Evolutionary conservation across 1,140 invertebrate genomes (phyloP).

Genomic region (Lethocerus indicus): DNA sequence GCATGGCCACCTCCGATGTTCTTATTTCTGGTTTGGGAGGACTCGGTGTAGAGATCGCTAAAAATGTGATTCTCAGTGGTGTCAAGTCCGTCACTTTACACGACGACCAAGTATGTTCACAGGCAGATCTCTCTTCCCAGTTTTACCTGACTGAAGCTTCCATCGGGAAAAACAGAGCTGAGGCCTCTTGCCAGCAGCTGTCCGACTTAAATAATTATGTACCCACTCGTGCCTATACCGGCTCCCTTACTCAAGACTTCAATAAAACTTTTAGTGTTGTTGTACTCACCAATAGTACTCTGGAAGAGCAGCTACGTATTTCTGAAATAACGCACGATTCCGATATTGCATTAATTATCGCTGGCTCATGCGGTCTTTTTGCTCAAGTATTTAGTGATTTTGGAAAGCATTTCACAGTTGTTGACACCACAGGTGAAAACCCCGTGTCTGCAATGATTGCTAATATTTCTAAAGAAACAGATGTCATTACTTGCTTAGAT

Average conservation of each 20-base stretch:
- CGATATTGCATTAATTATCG: slow-evolving; percentile 74
- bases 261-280: slow-evolving; percentile 75
- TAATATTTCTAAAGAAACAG: slow-evolving; percentile 62
- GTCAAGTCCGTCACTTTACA: slow-evolving; percentile 96
- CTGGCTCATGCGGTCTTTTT: slow-evolving; percentile 81
- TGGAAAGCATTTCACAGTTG: slow-evolving; percentile 68
- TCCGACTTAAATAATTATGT: slow-evolving; percentile 92
- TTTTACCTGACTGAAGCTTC: slow-evolving; percentile 78
- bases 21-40: slow-evolving; percentile 89
- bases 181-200: slow-evolving; percentile 56
- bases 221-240: slow-evolving; percentile 52
- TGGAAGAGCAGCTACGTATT: slow-evolving; percentile 62
- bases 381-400: slow-evolving; percentile 97
- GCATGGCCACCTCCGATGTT: slow-evolving; percentile 90
- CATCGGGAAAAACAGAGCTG: slow-evolving; percentile 78
- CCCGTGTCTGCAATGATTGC: slow-evolving; percentile 78
- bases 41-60: slow-evolving; percentile 96
- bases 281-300: slow-evolving; percentile 66
- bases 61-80: slow-evolving; percentile 94
- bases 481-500: slow-evolving; percentile 77
- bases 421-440: slow-evolving; percentile 79
- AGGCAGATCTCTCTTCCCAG: slow-evolving; percentile 58
- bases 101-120: slow-evolving; percentile 46
- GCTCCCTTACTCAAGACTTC: slow-evolving; percentile 58
- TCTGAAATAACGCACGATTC: slow-evolving; percentile 64